These are phyloP conservation scores for Stenodera caucasica DNA, from an alignment of 2,888 invertebrate species.

Conservation along the genomic window DNA sequence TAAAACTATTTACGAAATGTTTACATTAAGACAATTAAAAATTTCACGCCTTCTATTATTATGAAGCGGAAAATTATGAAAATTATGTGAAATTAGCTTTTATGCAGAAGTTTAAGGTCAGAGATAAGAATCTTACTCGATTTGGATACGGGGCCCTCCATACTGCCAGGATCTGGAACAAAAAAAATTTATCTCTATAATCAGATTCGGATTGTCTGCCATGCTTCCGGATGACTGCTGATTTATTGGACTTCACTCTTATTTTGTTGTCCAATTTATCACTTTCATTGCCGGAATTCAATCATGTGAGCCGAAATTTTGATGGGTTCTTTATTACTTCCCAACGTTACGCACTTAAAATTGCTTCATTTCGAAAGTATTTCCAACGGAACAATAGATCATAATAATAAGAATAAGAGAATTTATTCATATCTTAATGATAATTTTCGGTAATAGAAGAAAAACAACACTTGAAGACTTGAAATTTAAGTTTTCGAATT, in stretches of 20 bases:
- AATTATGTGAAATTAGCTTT: not conserved
- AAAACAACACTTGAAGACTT: not conserved
- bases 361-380: not conserved
- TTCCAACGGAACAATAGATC: not conserved
- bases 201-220: too few relatives aligned
- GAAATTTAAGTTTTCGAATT: not conserved
- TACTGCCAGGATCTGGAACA: constrained; percentile 36
- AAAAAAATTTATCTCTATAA: constrained; percentile 14
- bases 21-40: not conserved
- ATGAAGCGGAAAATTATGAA: not conserved
- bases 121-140: constrained; percentile 39
- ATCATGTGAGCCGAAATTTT: not conserved
- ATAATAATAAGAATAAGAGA: not conserved
- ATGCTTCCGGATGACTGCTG: too few relatives aligned
- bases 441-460: not conserved
- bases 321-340: not conserved
- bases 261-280: too few relatives aligned
- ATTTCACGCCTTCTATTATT: not conserved
- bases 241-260: too few relatives aligned
- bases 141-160: constrained; percentile 45
- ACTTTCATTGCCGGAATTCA: too few relatives aligned
- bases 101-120: not conserved
- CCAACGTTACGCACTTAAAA: not conserved
- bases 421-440: not conserved
- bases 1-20: not conserved